Evolutionary conservation across 1,140 invertebrate genomes (phyloP), one percentile per base, ranked within the genome.

Genomic region (Lordiphosa mommai): DNA sequence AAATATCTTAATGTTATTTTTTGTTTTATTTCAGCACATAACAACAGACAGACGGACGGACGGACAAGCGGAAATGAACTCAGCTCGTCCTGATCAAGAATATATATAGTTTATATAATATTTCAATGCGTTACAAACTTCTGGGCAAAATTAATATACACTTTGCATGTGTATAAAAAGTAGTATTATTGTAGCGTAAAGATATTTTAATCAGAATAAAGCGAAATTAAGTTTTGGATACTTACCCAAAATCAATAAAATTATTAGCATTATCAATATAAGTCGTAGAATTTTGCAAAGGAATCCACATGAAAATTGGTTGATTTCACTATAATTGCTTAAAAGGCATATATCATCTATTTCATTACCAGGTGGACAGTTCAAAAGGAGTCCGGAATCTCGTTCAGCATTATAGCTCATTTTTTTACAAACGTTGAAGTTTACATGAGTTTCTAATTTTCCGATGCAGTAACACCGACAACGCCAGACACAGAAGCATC

Each of bases 401-500:
- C 51, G 58, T 37, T 64, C 12, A 7, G 53, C 8, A 0, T 14
- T 16, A 10, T 32, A 55, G 5, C 51, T 38, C 64, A 86, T 55
- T 53, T 49, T 59, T 9, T 73, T 47, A 23, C 82, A 86, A 8
- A 64, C 30, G 12, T 61, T 76, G 10, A 47, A 51, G 13, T 80
- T 68, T 2, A 70, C 43, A 12, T 60, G 59, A 2, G 68, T 73
- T 48, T 73, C 65, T 10, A 73, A 13, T 33, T 67, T 69, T n/a
- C 41, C 37, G 9, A 87, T 57, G 17, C 84, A 86, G 36, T 86
- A 72, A 4, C 84, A 86, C 7, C 41, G 53, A 37, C 84, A 86
- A 17, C 72, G 52, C 69, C 65, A 84, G 7, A 86, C 14, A 43
- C 84, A 86, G 37, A 86, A 74, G 33, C 84, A 86, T 47, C 84